These are phyloP conservation scores for Lamellibrachia columna DNA, from an alignment of 2,888 invertebrate genomes.

Conservation along the genomic window DNA sequence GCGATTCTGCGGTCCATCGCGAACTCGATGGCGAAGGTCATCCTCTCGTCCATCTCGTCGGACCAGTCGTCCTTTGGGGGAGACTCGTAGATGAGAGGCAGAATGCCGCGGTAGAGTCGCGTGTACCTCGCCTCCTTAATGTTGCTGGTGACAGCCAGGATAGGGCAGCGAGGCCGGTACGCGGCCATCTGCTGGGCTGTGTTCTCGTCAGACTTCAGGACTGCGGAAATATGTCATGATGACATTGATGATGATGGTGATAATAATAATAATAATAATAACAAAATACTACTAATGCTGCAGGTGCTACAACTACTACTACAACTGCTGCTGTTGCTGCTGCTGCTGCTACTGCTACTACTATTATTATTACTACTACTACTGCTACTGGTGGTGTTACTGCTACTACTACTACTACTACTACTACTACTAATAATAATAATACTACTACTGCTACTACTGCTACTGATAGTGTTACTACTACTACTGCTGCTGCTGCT, in stretches of 20 bases:
- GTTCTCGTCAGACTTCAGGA: neutral
- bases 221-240: neutral
- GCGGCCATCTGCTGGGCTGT: constrained; percentile 76
- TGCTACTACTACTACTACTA: no score
- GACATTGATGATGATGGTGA: neutral
- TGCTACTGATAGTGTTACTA: no score
- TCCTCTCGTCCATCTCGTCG: neutral
- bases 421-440: no score
- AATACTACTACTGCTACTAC: no score
- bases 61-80: neutral
- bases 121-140: constrained; percentile 86
- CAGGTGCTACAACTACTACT: constrained; percentile 31
- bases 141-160: constrained; percentile 87
- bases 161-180: constrained; percentile 90
- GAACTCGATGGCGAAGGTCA: neutral
- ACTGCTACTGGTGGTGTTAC: neutral
- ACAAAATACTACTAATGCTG: constrained; percentile 47
- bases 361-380: no score
- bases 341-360: no score
- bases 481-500: no score
- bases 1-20: neutral
- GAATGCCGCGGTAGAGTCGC: constrained; percentile 87
- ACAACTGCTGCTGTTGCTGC: no score
- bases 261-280: neutral
- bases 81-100: constrained; percentile 78